A percentile compares a stretch with the other conserved stretches of the same genome.
These are phyloP conservation scores for Phyllotreta cruciferae DNA, from an alignment of 2,888 invertebrate genomes.

Conservation along the genomic window DNA sequence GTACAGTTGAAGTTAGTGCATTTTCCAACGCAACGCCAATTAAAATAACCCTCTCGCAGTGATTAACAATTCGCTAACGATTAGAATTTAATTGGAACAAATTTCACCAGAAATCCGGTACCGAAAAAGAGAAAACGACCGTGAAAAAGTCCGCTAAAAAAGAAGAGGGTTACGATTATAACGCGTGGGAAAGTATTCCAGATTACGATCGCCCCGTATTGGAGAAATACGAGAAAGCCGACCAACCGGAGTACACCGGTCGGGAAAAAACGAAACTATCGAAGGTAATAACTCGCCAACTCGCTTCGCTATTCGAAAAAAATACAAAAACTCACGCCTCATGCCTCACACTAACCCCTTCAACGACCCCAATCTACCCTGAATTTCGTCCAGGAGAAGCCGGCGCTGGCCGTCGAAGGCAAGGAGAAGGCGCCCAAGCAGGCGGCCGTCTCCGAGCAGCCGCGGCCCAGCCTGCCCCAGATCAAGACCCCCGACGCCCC, in stretches of 20 bases:
- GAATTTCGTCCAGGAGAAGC: slow-evolving; percentile 49
- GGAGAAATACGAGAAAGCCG: slow-evolving; percentile 69
- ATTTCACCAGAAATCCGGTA: slow-evolving; percentile 49
- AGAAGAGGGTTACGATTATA: slow-evolving; percentile 47
- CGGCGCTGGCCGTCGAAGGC: slow-evolving; percentile 48
- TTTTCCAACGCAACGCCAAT: too few relatives aligned
- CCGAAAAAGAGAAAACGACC: slow-evolving; percentile 47
- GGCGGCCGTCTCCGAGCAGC: slow-evolving; percentile 43
- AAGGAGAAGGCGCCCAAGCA: slow-evolving; percentile 42
- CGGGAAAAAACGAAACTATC: slow-evolving; percentile 59
- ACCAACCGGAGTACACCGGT: slow-evolving; percentile 62
- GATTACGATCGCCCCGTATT: slow-evolving; percentile 80
- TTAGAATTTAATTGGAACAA: slow-evolving; percentile 7
- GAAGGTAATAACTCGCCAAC: slow-evolving; percentile 55
- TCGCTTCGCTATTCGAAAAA: background rate
- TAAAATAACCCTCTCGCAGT: slow-evolving; percentile 21
- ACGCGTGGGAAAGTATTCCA: slow-evolving; percentile 62
- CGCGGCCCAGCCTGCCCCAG: slow-evolving; percentile 65
- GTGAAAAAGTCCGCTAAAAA: slow-evolving; percentile 49
- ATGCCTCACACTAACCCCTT: background rate
- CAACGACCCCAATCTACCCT: background rate
- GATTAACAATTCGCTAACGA: slow-evolving; percentile 9
- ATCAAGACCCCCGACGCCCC: slow-evolving; percentile 79
- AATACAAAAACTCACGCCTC: background rate
- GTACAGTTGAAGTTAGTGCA: too few relatives aligned